Base-by-base conservation (phyloP, 2,888 invertebrate species). In the Tetragnatha montana region DNA sequence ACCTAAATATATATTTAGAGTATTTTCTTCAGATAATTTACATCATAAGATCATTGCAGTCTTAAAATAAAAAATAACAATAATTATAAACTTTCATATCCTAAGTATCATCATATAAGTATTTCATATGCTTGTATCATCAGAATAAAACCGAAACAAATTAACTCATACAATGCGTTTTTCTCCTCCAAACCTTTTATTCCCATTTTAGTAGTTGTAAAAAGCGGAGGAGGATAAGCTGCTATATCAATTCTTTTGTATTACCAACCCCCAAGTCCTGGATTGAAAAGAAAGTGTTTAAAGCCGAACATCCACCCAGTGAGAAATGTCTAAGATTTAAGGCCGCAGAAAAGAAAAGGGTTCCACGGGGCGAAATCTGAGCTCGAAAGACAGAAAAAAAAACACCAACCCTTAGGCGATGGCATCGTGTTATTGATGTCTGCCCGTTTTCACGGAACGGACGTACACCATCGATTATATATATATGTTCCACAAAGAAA, bases 351-450 rank as follows among this genome's bases (percentile, higher is more conserved):
- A 60, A 60, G 60, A 60, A 60, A 60, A 60, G 14, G 60, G 10
- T 60, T 60, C 78, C 17, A 8, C 22, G 51, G 14, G 78, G 78
- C 22, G 21, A 22, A 78, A 78, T 78, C 78, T 78, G 60, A 78
- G 78, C 78, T 7, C 21, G n/a, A n/a, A n/a, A n/a, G 35, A 60
- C 17, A 51, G 60, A 60, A 22, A 60, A 17, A 68, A 78, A 68
- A 78, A 78, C 14, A 60, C 17, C 50, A 19, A 49, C 78, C 81
- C 71, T 12, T 19, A 35, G 83, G 83, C 83, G 74, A 68, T 74
- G 83, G 74, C 83, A 75, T 21, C 8, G 60, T 70, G 70, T 84
- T 84, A 84, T 84, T 84, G 84, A 84, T 84, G 84, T 84, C 49
- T 49, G 75, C 21, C 76, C 60, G 50, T 76, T 84, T 70, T 69